phyloP scores from a whole-genome alignment of 1,140 invertebrate species.

The Drosophila funebris region DNA sequence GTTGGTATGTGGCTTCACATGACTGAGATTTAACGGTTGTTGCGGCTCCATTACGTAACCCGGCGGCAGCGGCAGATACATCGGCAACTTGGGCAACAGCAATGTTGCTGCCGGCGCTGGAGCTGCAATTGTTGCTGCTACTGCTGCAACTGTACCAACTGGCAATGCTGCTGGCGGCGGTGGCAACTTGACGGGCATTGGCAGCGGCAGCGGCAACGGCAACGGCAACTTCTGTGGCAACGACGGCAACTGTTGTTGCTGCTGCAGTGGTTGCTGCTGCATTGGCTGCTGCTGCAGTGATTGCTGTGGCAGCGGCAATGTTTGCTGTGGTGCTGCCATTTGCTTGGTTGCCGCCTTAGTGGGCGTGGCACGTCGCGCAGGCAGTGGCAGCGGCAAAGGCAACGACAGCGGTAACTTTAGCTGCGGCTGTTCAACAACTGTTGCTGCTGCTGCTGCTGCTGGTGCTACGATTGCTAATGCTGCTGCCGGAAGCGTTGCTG shows the following conservation, averaged over 20 bases:
- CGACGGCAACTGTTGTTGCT: background rate
- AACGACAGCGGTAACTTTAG: constrained; percentile 1
- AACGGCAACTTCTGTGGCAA: constrained; percentile 2
- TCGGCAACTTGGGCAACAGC: constrained; percentile 58
- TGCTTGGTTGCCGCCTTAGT: constrained; percentile 68
- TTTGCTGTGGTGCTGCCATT: constrained; percentile 37
- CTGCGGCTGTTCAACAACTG: background rate
- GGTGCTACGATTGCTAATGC: background rate
- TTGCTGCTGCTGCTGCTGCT: background rate
- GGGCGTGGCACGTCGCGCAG: constrained; percentile 35
- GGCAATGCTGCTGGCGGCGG: background rate
- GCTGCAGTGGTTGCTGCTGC: background rate
- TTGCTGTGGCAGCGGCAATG: background rate
- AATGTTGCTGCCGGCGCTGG: constrained; percentile 1
- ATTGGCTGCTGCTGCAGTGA: background rate
- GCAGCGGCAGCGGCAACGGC: constrained; percentile 6
- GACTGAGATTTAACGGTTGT: constrained; percentile 68
- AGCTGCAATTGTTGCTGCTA: background rate
- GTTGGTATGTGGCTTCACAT: constrained; percentile 31
- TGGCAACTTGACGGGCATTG: constrained; percentile 16
- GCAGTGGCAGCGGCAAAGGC: background rate
- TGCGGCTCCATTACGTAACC: constrained; percentile 54
- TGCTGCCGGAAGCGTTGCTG: background rate
- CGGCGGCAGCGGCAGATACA: constrained; percentile 66
- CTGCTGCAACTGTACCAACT: background rate